Conservation (phyloP, 2,888 invertebrate genomes). For the Spisula solida region DNA sequence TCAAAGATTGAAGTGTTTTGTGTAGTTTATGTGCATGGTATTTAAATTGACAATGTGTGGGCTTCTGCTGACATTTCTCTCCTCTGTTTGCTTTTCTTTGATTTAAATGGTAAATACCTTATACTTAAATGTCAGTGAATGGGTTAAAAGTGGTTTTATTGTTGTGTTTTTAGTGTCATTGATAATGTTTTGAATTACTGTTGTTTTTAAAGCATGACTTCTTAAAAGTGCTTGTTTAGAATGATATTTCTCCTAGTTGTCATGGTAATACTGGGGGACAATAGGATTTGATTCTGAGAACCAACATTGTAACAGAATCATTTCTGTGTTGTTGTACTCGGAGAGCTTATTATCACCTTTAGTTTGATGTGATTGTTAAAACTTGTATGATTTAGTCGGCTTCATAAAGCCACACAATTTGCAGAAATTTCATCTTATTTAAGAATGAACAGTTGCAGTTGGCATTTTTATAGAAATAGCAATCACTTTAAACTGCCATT, state of each 20-base stretch:
- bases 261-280: not conserved
- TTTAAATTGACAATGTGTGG: not conserved
- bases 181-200: not conserved
- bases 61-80: constrained; percentile 1
- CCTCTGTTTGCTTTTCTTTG: not conserved
- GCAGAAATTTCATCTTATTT: not conserved
- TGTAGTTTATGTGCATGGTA: not conserved
- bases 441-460: not conserved
- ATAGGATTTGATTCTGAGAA: not conserved
- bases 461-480: not conserved
- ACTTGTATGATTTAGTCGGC: not conserved
- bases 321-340: not conserved
- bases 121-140: not conserved
- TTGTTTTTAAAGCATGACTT: not conserved
- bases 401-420: not conserved
- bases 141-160: not conserved
- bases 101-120: not conserved
- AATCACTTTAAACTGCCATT: not conserved
- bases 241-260: not conserved
- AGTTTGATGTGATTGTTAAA: not conserved
- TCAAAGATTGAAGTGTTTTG: not conserved
- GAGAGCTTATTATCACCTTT: not conserved
- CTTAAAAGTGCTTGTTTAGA: not conserved
- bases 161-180: not conserved
- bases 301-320: not conserved